phyloP scores from a whole-genome alignment of 2,797 vertebrate species.

The Picus viridis region DNA sequence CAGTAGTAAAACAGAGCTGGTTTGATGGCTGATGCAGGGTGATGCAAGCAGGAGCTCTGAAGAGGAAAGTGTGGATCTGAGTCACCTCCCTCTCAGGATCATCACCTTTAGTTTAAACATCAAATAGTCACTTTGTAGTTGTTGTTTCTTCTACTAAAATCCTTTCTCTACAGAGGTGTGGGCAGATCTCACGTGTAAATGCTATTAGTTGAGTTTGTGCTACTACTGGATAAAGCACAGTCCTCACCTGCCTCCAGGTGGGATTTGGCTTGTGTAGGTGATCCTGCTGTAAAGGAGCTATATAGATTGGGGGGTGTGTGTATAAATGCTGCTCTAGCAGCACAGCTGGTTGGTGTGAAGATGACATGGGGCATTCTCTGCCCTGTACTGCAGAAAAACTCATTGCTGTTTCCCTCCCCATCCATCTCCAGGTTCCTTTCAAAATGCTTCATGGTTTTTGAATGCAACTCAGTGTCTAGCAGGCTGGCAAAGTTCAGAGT shows the following conservation, averaged over 20 bases:
- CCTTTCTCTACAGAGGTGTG: background rate
- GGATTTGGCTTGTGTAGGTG: background rate
- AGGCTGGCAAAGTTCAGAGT: background rate
- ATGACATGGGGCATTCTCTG: accelerated
- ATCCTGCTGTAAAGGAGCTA: background rate
- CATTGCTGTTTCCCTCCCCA: background rate
- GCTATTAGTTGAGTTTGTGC: background rate
- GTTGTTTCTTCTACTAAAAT: background rate
- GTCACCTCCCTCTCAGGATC: conserved; percentile 20
- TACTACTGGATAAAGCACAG: background rate
- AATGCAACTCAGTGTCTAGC: background rate
- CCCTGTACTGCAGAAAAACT: accelerated
- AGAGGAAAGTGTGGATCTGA: background rate
- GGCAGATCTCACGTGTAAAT: accelerated
- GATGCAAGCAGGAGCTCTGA: background rate
- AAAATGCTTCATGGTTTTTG: background rate
- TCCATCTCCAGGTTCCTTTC: background rate
- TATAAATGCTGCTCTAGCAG: accelerated
- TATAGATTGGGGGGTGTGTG: background rate
- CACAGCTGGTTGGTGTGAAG: accelerated
- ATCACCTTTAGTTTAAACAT: background rate
- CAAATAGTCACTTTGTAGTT: background rate
- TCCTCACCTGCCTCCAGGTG: background rate
- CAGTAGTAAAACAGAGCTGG: background rate
- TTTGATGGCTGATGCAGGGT: conserved; percentile 23